Base-by-base conservation (phyloP, 2,113 vertebrate species). In the Scopus umbretta region DNA sequence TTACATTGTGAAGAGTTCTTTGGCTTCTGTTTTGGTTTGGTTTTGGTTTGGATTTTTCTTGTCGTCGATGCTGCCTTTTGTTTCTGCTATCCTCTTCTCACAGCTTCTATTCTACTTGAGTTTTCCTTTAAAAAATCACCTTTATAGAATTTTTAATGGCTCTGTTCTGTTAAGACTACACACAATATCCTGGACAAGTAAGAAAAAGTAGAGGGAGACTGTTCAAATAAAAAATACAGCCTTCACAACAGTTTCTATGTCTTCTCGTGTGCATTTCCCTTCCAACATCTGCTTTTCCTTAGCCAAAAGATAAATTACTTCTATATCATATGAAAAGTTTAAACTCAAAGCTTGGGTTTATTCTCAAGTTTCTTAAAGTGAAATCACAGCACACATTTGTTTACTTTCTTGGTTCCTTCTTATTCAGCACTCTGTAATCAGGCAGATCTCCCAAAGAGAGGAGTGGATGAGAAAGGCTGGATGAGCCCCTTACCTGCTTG, bases 251-350 rank as follows among this genome's bases (percentile, higher is more conserved):
- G 34, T 45, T 88, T 67, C 65, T 63, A 16, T 32, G 21, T 36
- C 34, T 66, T 94, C 34, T 68, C 53, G 70, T 27, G 13, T 63
- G 22, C 75, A 52, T 82, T 81, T 92, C 43, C 38, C 63, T 80
- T 74, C 49, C 67, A 93, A 66, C 93, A 95, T 78, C 76, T 91
- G 82, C 73, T 89, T 95, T 81, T 72, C 81, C 91, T 93, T 80
- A 94, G 68, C 74, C 47, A 75, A 70, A 90, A 83, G 85, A 88
- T 65, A 86, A 89, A 88, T 93, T 62, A 36, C 21, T 85, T 66
- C 36, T 78, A 13, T 43, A 80, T 40, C 20, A 1, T 27, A 93
- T 32, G 45, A 91, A 73, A 88, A 88, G 43, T 65, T 76, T 75
- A 45, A 86, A 78, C 42, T 71, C 68, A 67, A 55, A 86, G 5